Percentiles rank a stretch among this genome's conserved stretches.
These are phyloP conservation scores for Mastigias papua DNA, from an alignment of 30 jellyfish, hydroid and myxozoan genomes.

Conservation along the genomic window DNA sequence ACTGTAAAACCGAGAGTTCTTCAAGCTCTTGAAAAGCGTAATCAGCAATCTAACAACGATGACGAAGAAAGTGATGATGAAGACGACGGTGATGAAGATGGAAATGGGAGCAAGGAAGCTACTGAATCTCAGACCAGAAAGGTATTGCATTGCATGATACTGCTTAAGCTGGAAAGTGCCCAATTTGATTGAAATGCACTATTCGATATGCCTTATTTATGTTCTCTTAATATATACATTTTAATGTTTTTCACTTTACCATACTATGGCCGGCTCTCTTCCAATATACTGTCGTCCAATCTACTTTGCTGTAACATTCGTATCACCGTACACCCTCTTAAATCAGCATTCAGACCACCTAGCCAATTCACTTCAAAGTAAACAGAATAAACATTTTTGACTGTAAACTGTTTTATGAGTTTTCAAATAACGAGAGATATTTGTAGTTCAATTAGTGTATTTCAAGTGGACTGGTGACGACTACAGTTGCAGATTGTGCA, in stretches of 20 bases:
- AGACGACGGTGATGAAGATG: not conserved
- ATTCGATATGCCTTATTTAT: not conserved
- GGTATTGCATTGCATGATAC: not conserved
- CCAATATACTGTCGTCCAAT: not conserved
- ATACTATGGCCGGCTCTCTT: not conserved
- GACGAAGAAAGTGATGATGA: not conserved
- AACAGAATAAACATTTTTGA: no score
- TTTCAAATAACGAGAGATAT: no score
- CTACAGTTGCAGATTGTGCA: no score
- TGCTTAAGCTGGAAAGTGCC: no score
- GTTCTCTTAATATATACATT: not conserved
- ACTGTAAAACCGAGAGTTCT: slow-evolving; percentile 64
- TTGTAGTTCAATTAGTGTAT: no score
- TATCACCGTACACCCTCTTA: no score
- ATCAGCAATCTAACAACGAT: not conserved
- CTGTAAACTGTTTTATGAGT: no score
- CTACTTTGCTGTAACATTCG: no score
- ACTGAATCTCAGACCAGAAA: not conserved
- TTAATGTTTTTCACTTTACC: not conserved
- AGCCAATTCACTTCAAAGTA: no score
- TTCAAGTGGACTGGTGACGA: no score
- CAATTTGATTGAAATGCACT: not conserved
- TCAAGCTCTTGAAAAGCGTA: slow-evolving; percentile 44
- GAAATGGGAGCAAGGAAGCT: slow-evolving; percentile 4
- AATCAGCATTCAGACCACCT: no score